These are phyloP conservation scores for Drosophila anceps DNA, from an alignment of 2,888 invertebrate species.

Conservation along the genomic window DNA sequence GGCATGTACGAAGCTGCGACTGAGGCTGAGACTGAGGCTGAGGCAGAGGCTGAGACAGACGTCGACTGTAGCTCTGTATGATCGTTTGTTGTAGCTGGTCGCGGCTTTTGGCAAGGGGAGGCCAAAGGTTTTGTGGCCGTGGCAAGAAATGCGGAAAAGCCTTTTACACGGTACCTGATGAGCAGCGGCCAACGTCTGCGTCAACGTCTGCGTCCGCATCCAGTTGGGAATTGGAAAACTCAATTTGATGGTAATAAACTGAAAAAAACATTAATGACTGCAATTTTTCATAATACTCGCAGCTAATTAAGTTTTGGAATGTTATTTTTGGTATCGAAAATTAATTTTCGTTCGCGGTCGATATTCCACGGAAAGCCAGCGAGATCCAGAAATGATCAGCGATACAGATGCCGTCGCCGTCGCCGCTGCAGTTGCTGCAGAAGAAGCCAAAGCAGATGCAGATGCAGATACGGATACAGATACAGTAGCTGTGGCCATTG, in stretches of 20 bases:
- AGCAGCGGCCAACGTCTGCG: slow-evolving; percentile 19
- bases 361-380: slow-evolving; percentile 61
- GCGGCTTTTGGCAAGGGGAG: slow-evolving; percentile 53
- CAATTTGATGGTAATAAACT: slow-evolving; percentile 50
- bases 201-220: not conserved
- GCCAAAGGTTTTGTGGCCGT: slow-evolving; percentile 69
- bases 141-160: slow-evolving; percentile 62
- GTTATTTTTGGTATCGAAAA: slow-evolving; percentile 42
- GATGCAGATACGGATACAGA: slow-evolving; percentile 23
- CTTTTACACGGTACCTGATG: slow-evolving; percentile 56
- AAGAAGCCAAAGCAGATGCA: slow-evolving; percentile 46
- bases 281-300: slow-evolving; percentile 75
- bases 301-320: slow-evolving; percentile 70
- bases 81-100: slow-evolving; percentile 21
- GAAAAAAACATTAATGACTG: slow-evolving; percentile 58
- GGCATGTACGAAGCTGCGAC: slow-evolving; percentile 40
- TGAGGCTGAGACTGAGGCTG: slow-evolving; percentile 11
- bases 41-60: slow-evolving; percentile 23
- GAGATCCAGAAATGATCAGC: slow-evolving; percentile 29
- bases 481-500: slow-evolving; percentile 70
- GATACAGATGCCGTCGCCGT: slow-evolving; percentile 26
- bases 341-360: slow-evolving; percentile 62
- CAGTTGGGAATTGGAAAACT: slow-evolving; percentile 61
- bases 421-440: slow-evolving; percentile 23
- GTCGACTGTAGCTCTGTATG: slow-evolving; percentile 5